Evolutionary conservation across 2,797 vertebrate genomes (phyloP), one percentile per base, ranked within the genome.

Genomic region (Eptatretus atami): DNA sequence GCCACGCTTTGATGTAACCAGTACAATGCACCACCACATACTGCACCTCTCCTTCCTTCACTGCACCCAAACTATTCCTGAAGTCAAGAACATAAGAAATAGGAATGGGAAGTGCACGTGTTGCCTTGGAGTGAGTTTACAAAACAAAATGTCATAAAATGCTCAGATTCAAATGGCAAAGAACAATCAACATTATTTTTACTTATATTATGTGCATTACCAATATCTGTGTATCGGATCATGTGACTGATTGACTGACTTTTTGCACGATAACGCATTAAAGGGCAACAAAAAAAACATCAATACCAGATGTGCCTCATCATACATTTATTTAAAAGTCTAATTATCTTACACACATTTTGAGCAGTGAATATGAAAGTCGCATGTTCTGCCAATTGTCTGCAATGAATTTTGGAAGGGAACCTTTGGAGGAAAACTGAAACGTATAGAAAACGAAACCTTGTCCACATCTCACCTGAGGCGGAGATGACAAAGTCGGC

Each of bases 1-100:
- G 92, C 92, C 92, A 96, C 61, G 92, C 88, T 67, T 87, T 92
- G 64, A 98, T 87, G 72, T 88, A 96, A 3, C 92, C 92, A 1
- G 87, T 96, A 74, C 88, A 96, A 72, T 98, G 92, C 66, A 95
- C 84, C 53, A 98, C 87, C 1, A 86, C 86, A 11, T 81, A 95
- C 71, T 86, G 84, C 25, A 81, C 78, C 2, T 96, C 92, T 0
- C 88, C 92, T 2, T 96, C 88, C 67, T 95, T 94, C 1, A 77
- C 68, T 4, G 78, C 70, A 24, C 86, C 86, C 66, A 98, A 76
- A 65, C 87, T 84, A 5, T 80, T 87, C 75, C 92, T 98, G 64
- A 44, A 69, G 64, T 65, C 52, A 69, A 52, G 11, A 9, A 61
- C 31, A 44, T 44, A 44, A 8, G 31, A 44, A 44, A 44, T 44